Evolutionary conservation across 2,888 invertebrate genomes (phyloP), one percentile per base, ranked within the genome.

Genomic region (Unio delphinus): DNA sequence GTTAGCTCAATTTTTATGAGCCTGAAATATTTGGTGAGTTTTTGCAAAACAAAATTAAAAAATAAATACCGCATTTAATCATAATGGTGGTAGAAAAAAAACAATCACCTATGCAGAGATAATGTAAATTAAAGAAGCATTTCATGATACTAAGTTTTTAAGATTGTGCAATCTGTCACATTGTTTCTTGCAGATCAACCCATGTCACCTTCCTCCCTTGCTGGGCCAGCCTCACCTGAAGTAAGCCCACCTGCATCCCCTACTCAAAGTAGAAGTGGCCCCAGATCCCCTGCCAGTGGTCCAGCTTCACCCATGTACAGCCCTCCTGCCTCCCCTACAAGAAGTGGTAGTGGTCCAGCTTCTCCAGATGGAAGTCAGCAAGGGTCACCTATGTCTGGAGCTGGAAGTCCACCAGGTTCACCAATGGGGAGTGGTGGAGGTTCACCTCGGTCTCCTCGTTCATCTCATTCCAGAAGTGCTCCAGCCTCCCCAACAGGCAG

Each of bases 381-480:
- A 18, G 64, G 69, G 1, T 77, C 80, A 20, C 80, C 80, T 6
- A 70, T 68, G 57, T 65, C 71, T 26, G 72, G 71, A 69, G 72
- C 67, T n/a, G 67, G 80, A 55, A 80, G 78, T 65, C 54, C 73
- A n/a, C 72, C 80, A 54, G 77, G 72, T 20, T 79, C 78, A 26
- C 79, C 77, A 55, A 69, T 72, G 30, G 69, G 68, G 62, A 75
- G 75, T 64, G 57, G 57, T 23, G 62, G 69, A 57, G 73, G 73
- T 69, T 61, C 70, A 34, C 73, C 78, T 58, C 66, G 67, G 8
- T 72, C 72, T n/a, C 73, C 75, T 45, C 8, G 11, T 15, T 45
- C 45, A 45, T 45, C 2, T 45, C 45, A 45, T 61, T 45, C 63
- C 61, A 69, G 70, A 64, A 69, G 65, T 59, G 68, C 62, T 5